A percentile compares a stretch with the other conserved stretches of the same genome.
Conservation (phyloP, 2,888 invertebrate genomes). For the Nemoura dubitans region DNA sequence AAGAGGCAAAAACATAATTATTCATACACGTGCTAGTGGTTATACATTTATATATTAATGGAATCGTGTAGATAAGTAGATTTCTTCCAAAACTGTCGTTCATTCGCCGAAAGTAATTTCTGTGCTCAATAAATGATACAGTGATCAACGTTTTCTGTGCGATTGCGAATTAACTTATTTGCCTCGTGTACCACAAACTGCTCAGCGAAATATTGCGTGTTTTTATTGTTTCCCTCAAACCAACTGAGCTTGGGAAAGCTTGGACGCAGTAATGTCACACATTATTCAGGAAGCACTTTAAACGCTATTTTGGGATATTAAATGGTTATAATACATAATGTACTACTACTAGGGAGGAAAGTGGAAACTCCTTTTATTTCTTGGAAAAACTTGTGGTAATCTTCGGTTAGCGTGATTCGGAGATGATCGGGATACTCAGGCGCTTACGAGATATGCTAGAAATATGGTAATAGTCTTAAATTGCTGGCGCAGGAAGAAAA, state of each 20-base stretch:
- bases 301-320: neutral
- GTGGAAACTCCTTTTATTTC: neutral
- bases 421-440: neutral
- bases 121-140: too few species aligned
- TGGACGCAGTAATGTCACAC: neutral
- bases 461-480: too few species aligned
- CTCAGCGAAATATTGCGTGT: neutral
- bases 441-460: too few species aligned
- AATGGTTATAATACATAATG: neutral
- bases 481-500: too few species aligned
- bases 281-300: neutral
- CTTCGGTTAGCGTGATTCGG: neutral
- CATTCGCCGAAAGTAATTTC: too few species aligned
- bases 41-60: too few species aligned
- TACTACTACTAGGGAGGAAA: neutral
- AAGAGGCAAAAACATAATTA: too few species aligned
- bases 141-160: too few species aligned
- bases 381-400: neutral
- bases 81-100: too few species aligned
- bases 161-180: too few species aligned
- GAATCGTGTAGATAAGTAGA: too few species aligned
- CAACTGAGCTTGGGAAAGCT: neutral
- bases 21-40: too few species aligned
- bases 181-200: neutral
- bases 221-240: neutral